Conservation (phyloP, 2,797 vertebrate genomes). For the Falco peregrinus region DNA sequence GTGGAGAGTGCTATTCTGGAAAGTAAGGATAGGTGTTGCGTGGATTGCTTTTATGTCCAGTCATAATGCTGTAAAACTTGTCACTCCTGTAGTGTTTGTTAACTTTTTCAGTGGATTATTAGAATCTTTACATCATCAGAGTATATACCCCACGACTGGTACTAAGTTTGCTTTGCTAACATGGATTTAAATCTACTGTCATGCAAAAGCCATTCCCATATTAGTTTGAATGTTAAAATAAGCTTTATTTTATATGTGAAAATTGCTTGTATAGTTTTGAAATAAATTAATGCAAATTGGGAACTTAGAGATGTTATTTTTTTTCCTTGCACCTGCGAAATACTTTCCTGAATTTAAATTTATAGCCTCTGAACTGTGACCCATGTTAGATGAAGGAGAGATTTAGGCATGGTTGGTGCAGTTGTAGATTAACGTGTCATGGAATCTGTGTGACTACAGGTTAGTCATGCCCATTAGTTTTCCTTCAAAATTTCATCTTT, state of each 20-base stretch:
- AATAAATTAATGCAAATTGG: conserved; percentile 1
- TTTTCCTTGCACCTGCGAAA: conserved; percentile 11
- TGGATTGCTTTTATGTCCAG: neutral
- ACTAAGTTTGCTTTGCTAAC: neutral
- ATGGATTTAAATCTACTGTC: neutral
- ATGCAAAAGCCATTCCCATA: neutral
- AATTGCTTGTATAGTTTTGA: neutral
- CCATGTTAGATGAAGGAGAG: neutral
- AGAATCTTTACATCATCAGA: neutral
- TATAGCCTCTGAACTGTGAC: conserved; percentile 15
- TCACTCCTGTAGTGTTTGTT: neutral
- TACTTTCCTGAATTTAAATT: conserved; percentile 16
- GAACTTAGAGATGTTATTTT: neutral
- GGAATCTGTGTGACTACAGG: conserved; percentile 19
- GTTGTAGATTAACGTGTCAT: conserved; percentile 5
- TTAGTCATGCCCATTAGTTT: conserved; percentile 41
- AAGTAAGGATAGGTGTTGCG: neutral
- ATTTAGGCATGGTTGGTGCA: conserved; percentile 21
- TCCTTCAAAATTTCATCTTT: conserved; percentile 22
- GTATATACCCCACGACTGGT: neutral
- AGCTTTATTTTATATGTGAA: neutral
- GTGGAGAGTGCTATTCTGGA: neutral
- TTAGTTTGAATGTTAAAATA: neutral
- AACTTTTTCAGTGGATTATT: neutral
- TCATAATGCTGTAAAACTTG: neutral